phyloP scores from a whole-genome alignment of 2,797 vertebrate species.

The Brachyalestes nurse region DNA sequence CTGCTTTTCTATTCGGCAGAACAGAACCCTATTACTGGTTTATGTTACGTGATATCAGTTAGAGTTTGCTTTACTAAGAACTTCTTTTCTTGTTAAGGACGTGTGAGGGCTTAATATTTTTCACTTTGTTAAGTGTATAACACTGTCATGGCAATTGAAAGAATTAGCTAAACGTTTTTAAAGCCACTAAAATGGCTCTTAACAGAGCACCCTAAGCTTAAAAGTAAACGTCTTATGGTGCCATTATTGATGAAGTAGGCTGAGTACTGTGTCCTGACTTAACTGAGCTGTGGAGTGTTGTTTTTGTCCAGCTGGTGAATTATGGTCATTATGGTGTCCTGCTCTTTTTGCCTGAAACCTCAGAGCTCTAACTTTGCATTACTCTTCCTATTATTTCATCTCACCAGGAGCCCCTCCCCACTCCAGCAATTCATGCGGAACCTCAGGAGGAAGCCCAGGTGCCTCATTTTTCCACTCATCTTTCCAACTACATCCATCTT shows the following conservation, averaged over 20 bases:
- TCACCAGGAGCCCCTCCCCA: slow-evolving; percentile 77
- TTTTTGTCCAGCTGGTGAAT: neutral
- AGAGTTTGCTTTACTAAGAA: neutral
- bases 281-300: neutral
- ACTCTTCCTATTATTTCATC: slow-evolving; percentile 63
- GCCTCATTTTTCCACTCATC: slow-evolving; percentile 56
- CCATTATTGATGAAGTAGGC: slow-evolving; percentile 15
- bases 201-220: slow-evolving; percentile 6
- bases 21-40: no score
- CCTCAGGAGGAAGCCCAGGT: slow-evolving; percentile 75
- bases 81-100: slow-evolving; percentile 4
- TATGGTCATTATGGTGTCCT: slow-evolving; percentile 30
- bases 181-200: slow-evolving; percentile 15
- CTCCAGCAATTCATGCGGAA: slow-evolving; percentile 80
- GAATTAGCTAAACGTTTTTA: slow-evolving; percentile 22
- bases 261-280: neutral
- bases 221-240: slow-evolving; percentile 18
- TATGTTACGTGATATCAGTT: slow-evolving; percentile 22
- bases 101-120: neutral
- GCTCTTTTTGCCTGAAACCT: slow-evolving; percentile 54
- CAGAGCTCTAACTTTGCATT: slow-evolving; percentile 61
- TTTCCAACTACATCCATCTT: slow-evolving; percentile 17
- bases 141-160: slow-evolving; percentile 11
- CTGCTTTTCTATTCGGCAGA: no score
- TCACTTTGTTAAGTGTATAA: neutral